Conservation (phyloP, 2,888 invertebrate genomes). For the Zygaena filipendulae region DNA sequence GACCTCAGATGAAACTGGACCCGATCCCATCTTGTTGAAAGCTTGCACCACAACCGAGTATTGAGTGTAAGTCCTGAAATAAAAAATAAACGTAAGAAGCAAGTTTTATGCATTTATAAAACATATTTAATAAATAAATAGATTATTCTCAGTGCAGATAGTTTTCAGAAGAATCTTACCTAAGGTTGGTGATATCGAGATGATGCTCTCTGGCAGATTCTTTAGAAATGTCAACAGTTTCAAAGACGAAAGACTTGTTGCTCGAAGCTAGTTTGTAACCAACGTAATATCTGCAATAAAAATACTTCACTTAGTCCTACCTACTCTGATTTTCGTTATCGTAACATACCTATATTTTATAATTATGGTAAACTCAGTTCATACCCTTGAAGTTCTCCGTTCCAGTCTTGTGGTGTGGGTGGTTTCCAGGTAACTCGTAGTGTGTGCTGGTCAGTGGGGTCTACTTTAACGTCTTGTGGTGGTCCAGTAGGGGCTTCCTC, state of each 20-base stretch:
- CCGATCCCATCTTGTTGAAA: slow-evolving; percentile 93
- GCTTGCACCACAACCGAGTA: slow-evolving; percentile 97
- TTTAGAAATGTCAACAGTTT: slow-evolving; percentile 91
- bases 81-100: not conserved
- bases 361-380: too few species aligned
- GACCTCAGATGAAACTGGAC: slow-evolving; percentile 89
- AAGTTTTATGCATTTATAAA: too few species aligned
- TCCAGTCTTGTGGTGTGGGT: slow-evolving; percentile 90
- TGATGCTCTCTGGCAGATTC: slow-evolving; percentile 93
- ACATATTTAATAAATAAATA: too few species aligned
- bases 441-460: slow-evolving; percentile 88
- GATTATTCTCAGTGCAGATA: too few species aligned
- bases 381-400: slow-evolving; percentile 82
- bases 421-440: slow-evolving; percentile 92
- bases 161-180: slow-evolving; percentile 59
- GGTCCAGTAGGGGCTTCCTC: slow-evolving; percentile 91
- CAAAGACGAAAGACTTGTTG: slow-evolving; percentile 89
- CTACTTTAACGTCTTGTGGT: slow-evolving; percentile 85
- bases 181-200: slow-evolving; percentile 81
- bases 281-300: slow-evolving; percentile 83
- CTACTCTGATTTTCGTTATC: too few species aligned
- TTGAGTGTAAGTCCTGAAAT: slow-evolving; percentile 86
- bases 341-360: too few species aligned
- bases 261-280: slow-evolving; percentile 87
- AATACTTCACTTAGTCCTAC: too few species aligned